Evolutionary conservation across 1,140 invertebrate species (phyloP), one percentile per base, ranked within the genome.

Genomic region (Semibalanus balanoides): DNA sequence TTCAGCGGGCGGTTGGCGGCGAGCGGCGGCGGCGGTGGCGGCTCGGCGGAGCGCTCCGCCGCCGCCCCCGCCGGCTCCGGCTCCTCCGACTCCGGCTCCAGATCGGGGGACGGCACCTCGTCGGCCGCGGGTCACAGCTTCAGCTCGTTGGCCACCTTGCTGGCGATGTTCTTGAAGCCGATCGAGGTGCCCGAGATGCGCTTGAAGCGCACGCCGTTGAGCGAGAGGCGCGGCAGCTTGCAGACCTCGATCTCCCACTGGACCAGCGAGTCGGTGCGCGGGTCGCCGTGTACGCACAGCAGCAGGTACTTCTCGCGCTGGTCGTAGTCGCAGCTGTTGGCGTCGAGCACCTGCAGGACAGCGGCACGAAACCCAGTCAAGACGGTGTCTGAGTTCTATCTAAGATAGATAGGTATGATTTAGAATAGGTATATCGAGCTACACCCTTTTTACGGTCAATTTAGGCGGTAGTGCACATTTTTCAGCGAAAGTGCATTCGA

Each of bases 161-260:
- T 98, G 83, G 97, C 98, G 89, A 99, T 99, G 87, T 99, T 99
- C 87, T 99, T 99, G 90, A 99, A 99, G 82, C 97, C 97, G 87
- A 99, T 99, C 82, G 96, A 99, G 77, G 97, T 99, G 82, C 98
- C 98, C 80, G 96, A 97, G 86, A 99, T 99, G 82, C 98, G 89
- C 87, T 99, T 99, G 86, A 99, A 99, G 76, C 97, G 92, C 75
- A 99, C 97, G 75, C 98, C 98, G 85, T 99, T 99, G 77, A 99
- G 88, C 76, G 95, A 98, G 75, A 99, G 89, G 74, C 98, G 89
- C 73, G 98, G 98, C 84, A 99, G 87, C 87, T 99, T 99, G 88
- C 98, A 99, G 28, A 72, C 70, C 88, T 99, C 98, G 83, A 99
- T 99, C 86, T 99, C 98, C 97, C 97, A 99, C 85, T 99, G 97